These are phyloP conservation scores for Rhingia rostrata DNA, from an alignment of 2,888 invertebrate species.

Conservation along the genomic window DNA sequence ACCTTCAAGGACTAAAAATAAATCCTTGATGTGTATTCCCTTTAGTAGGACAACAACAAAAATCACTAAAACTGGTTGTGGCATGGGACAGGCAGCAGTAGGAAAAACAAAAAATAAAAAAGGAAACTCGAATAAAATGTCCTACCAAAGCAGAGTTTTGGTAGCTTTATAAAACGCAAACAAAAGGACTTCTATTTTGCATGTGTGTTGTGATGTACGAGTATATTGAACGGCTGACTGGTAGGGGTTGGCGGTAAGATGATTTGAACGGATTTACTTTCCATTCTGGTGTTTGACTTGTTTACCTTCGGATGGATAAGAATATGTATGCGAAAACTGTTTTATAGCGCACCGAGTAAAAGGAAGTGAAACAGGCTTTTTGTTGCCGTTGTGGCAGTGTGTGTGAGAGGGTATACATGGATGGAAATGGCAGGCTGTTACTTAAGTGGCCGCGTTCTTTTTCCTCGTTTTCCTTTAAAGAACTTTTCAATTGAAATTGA, in stretches of 20 bases:
- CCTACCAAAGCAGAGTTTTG: slow-evolving; percentile 7
- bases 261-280: slow-evolving; percentile 19
- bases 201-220: not conserved
- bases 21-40: slow-evolving; percentile 30
- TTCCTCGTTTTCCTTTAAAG: not conserved
- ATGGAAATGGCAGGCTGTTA: slow-evolving; percentile 14
- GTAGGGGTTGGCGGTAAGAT: not conserved
- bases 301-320: slow-evolving; percentile 42
- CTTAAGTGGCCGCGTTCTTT: not conserved
- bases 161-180: slow-evolving; percentile 22
- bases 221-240: not conserved
- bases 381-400: not conserved
- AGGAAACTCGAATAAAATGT: slow-evolving; percentile 11
- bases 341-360: not conserved
- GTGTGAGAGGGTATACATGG: slow-evolving; percentile 16
- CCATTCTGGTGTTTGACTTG: slow-evolving; percentile 28
- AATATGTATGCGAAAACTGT: slow-evolving; percentile 14
- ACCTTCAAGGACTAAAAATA: slow-evolving; percentile 40
- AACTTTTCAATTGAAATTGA: slow-evolving; percentile 32
- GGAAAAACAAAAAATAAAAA: not conserved
- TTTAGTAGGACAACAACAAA: slow-evolving; percentile 21
- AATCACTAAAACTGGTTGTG: slow-evolving; percentile 12
- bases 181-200: slow-evolving; percentile 12
- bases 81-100: too few relatives aligned
- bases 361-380: not conserved